Evolutionary conservation across 2,797 vertebrate genomes (phyloP).

Genomic region (Arctocebus calabarensis): DNA sequence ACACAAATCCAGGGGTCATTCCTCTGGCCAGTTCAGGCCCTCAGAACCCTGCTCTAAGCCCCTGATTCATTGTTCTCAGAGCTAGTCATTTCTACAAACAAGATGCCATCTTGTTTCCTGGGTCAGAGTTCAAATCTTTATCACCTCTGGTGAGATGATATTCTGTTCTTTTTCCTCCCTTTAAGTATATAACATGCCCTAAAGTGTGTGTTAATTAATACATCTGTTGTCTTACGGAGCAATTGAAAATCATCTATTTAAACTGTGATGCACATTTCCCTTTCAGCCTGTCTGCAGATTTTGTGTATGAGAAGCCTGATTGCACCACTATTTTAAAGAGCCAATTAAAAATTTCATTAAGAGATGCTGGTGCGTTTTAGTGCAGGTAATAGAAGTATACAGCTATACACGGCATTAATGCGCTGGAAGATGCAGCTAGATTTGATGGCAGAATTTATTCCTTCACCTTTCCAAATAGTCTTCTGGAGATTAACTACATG

Average conservation of each 20-base stretch:
- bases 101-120: conserved; percentile 46
- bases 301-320: conserved; percentile 73
- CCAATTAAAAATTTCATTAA: conserved; percentile 78
- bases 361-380: conserved; percentile 58
- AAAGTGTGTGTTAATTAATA: conserved; percentile 77
- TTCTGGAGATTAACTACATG: neutral
- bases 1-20: conserved; percentile 29
- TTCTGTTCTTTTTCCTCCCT: conserved; percentile 41
- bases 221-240: conserved; percentile 75
- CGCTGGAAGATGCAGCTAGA: conserved; percentile 47
- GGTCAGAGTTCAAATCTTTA: conserved; percentile 47
- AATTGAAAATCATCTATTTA: conserved; percentile 78
- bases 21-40: neutral
- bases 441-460: conserved; percentile 40
- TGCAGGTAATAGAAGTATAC: conserved; percentile 54
- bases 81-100: conserved; percentile 51
- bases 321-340: conserved; percentile 75
- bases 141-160: conserved; percentile 65
- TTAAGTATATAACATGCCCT: conserved; percentile 63
- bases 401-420: conserved; percentile 49
- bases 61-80: conserved; percentile 31
- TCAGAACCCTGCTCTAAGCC: neutral
- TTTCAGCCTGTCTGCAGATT: conserved; percentile 72
- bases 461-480: conserved; percentile 41
- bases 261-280: conserved; percentile 79